These are phyloP conservation scores for Agelastica alni DNA, from an alignment of 2,888 invertebrate genomes.

Conservation along the genomic window DNA sequence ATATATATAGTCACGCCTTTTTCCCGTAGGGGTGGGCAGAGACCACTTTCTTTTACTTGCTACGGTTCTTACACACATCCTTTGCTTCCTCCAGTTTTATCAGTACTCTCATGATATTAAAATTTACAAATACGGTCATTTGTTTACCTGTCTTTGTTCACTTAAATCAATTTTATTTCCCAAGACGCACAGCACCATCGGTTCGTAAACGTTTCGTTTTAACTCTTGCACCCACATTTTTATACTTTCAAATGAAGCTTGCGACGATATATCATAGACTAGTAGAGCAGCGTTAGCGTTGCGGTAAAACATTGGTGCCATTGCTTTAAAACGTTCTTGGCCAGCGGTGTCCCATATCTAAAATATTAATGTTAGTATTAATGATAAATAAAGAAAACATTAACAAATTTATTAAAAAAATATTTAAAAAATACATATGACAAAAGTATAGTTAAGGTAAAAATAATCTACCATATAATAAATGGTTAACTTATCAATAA, in stretches of 20 bases:
- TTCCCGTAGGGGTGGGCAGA: too few relatives aligned
- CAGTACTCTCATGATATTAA: neutral
- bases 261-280: constrained; percentile 83
- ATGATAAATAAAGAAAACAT: too few relatives aligned
- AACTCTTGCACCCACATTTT: constrained; percentile 86
- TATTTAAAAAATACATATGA: too few relatives aligned
- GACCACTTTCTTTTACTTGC: too few relatives aligned
- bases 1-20: too few relatives aligned
- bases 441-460: too few relatives aligned
- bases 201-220: constrained; percentile 76
- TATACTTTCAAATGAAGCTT: constrained; percentile 74
- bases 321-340: constrained; percentile 84
- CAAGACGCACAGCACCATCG: constrained; percentile 78
- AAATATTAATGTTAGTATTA: constrained; percentile 2
- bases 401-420: neutral
- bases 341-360: constrained; percentile 91
- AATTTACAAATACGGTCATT: neutral
- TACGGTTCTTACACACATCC: too few relatives aligned
- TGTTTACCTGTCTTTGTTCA: constrained; percentile 63
- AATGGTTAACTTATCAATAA: too few relatives aligned
- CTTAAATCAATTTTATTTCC: constrained; percentile 85
- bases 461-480: too few relatives aligned
- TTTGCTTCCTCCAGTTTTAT: too few relatives aligned
- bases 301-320: constrained; percentile 94
- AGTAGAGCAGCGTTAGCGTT: constrained; percentile 89